Evolutionary conservation across 2,888 invertebrate species (phyloP), one percentile per base, ranked within the genome.

Genomic region (Mellilla xanthometata): DNA sequence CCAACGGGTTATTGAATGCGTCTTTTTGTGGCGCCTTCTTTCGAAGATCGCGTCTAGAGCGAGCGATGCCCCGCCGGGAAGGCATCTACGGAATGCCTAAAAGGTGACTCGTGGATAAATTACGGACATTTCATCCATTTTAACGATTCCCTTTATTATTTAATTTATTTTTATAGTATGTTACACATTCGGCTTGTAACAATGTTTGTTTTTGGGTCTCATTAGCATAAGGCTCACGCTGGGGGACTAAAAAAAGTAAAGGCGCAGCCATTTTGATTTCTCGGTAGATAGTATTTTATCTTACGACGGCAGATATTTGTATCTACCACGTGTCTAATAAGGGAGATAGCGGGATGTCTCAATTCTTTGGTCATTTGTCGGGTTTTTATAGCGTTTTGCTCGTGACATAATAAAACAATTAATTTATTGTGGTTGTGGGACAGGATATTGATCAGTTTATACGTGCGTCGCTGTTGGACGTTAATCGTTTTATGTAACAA

Each of bases 41-140:
- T 85, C 74, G 76, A 78, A 76, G 82, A 81, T 79, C 79, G 85
- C 80, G 85, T 84, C 86, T 81, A 83, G 79, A 84, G 81, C 80
- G 74, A 68, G 64, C 71, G 82, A 65, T 77, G 65, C 83, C 88
- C 89, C 88, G 88, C 72, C 76, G 88, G 66, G 88, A 70, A 66
- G 87, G 87, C 79, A 89, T 87, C 83, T 77, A 75, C 76, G 87
- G 88, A 85, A 89, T 89, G 85, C 82, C 76, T 79, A 82, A 87
- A 86, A 89, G 89, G 89, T 89, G 89, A 88, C 87, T 88, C 80
- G 79, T 76, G 87, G 84, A 89, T 89, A 89, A 88, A 89, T 89
- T 88, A 89, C 88, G 74, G 69, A 80, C 83, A 87, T 89, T 87
- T 89, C 85, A 84, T 86, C 80, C 81, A 83, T 89, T 89, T 89